phyloP scores from a whole-genome alignment of 2,888 invertebrate species.

The Eupithecia exiguata region DNA sequence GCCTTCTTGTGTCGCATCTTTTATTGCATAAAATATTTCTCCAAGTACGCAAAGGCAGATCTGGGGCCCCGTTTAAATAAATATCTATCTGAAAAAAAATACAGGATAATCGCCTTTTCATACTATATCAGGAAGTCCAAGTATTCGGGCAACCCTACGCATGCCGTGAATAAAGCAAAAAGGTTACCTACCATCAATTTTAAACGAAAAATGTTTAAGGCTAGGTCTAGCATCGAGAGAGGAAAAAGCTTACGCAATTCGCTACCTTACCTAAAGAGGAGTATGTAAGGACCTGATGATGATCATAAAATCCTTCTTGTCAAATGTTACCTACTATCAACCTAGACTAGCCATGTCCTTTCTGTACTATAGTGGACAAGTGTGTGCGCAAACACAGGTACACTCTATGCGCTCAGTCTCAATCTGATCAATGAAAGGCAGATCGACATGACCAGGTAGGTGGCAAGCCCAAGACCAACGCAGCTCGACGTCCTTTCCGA shows the following conservation, averaged over 20 bases:
- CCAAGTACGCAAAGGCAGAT: neutral
- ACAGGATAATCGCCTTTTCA: neutral
- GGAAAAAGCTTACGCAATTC: neutral
- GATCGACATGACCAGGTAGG: neutral
- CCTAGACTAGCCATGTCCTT: no score
- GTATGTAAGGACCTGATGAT: no score
- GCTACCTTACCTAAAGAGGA: no score
- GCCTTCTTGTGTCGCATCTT: neutral
- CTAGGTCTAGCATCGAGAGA: neutral
- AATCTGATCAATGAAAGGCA: neutral
- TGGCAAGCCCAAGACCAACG: neutral
- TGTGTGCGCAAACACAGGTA: neutral
- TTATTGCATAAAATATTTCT: neutral
- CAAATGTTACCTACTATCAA: no score
- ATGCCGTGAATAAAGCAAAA: neutral
- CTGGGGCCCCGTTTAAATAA: neutral
- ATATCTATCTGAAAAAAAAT: neutral
- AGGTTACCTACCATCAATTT: neutral
- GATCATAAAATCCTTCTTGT: no score
- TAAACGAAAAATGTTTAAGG: neutral
- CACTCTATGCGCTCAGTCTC: neutral
- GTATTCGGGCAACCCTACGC: neutral
- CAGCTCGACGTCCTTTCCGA: neutral
- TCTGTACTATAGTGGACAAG: neutral
- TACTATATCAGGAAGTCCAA: neutral